Base-by-base conservation (phyloP, 92 coral and sea anemone genomes). In the Zoanthus sociatus region DNA sequence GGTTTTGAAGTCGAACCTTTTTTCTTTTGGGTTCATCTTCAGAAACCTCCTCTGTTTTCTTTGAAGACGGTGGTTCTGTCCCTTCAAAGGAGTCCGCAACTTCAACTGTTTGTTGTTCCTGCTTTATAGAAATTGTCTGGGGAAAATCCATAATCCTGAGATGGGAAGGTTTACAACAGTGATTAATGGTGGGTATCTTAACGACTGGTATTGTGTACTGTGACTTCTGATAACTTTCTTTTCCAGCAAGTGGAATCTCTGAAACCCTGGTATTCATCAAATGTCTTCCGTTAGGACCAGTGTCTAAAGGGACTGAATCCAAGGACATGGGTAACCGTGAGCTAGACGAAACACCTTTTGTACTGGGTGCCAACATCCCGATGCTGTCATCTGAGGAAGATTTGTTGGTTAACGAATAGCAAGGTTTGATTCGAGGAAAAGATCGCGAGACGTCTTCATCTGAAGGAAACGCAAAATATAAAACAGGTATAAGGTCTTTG, bases 401-500 rank as follows among this genome's bases (percentile, higher is more conserved):
- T 31, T 63, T 81, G 6, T 50, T 21, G 50, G 67, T 82, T 55
- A 90, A 78, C 7, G 96, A 94, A 70, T 87, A 92, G 77, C 96
- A 94, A 58, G 90, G 90, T 55, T 90, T 90, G 79, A 94, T 92
- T 73, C 87, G 92, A 1, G 96, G 94, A 75, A 78, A 90, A 48
- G 87, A 18, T 73, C 56, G 79, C 33, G 83, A 72, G 18, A 53
- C 86, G 53, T 37, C 13, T 6, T 84, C 85, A 42, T 44, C 76
- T 71, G 46, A 54, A 81, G 42, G 42, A 37, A 37, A 4, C 4
- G 42, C 42, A 37, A 37, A 37, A 4, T 37, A 37, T 37, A 37
- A 37, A 37, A 37, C 4, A 37, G 2, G 4, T 4, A 37, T 37
- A 4, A 37, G 3, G 2, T 37, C 42, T 37, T 37, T 37, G 42